Evolutionary conservation across 2,113 vertebrate species (phyloP).

Genomic region (Pituophis catenifer): DNA sequence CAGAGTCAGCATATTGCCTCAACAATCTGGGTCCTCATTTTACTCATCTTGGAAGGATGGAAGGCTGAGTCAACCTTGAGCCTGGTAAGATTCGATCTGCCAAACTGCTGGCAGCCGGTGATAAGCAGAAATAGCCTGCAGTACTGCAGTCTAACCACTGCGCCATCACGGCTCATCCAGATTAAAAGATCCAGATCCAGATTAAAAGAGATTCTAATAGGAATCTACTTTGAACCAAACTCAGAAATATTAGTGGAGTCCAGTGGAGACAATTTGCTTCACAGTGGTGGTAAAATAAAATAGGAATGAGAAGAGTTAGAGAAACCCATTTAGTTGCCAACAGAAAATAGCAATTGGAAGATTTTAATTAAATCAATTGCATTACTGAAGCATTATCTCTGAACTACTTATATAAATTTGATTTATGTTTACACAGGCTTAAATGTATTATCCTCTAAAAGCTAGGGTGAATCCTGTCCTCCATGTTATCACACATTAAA

Average conservation of each 20-base stretch:
- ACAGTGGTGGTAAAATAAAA: not conserved
- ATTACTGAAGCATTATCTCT: not conserved
- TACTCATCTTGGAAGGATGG: too few relatives aligned
- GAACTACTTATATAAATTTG: conserved; percentile 15
- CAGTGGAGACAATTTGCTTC: not conserved
- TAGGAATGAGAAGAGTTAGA: not conserved
- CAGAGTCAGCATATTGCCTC: too few relatives aligned
- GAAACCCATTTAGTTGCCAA: conserved; percentile 6
- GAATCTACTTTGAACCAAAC: not conserved
- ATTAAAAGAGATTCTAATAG: not conserved
- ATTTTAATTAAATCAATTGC: conserved; percentile 8
- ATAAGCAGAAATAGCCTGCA: too few relatives aligned
- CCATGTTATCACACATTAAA: conserved; percentile 9
- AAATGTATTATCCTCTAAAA: not conserved
- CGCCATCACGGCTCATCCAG: too few relatives aligned
- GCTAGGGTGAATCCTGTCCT: not conserved
- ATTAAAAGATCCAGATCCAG: not conserved
- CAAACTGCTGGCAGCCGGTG: too few relatives aligned
- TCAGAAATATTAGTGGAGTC: not conserved
- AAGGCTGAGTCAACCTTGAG: too few relatives aligned
- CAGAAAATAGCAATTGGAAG: not conserved
- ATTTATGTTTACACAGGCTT: not conserved
- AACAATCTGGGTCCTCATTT: too few relatives aligned
- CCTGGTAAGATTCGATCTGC: too few relatives aligned
- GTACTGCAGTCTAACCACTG: too few relatives aligned